Percentiles rank a stretch among this genome's conserved stretches.
These are phyloP conservation scores for Stylophora pistillata DNA, from an alignment of 64 coral and sea anemone genomes.

Conservation along the genomic window DNA sequence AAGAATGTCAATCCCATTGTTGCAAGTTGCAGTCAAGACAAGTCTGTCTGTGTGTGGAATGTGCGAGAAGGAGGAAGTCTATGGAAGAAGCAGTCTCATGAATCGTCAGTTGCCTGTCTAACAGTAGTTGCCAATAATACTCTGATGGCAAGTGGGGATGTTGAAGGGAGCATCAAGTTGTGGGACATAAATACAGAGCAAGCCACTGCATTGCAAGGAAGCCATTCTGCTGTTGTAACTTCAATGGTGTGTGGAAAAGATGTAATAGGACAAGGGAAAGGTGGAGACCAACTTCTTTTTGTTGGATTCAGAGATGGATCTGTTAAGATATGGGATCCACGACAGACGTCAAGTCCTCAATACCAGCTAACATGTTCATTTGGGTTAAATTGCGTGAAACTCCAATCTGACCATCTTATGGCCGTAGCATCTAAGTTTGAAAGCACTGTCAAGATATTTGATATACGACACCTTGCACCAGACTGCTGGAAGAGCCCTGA, in stretches of 20 bases:
- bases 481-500: conserved; percentile 51
- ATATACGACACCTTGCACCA: conserved; percentile 70
- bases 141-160: conserved; percentile 78
- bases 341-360: conserved; percentile 35
- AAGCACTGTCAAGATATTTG: conserved; percentile 62
- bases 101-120: conserved; percentile 64
- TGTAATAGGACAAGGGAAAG: conserved; percentile 47
- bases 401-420: conserved; percentile 35
- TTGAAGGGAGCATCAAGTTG: conserved; percentile 58
- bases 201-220: conserved; percentile 60
- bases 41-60: conserved; percentile 75
- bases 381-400: conserved; percentile 42
- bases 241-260: conserved; percentile 48
- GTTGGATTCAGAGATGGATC: conserved; percentile 73
- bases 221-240: conserved; percentile 54
- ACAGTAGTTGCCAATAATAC: conserved; percentile 52
- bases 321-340: conserved; percentile 77
- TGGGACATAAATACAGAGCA: conserved; percentile 69
- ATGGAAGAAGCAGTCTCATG: conserved; percentile 72
- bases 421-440: conserved; percentile 57
- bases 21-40: conserved; percentile 77
- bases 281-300: conserved; percentile 10
- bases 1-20: conserved; percentile 64
- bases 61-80: conserved; percentile 62
- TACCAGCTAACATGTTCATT: conserved; percentile 55